A percentile compares a stretch with the other conserved stretches of the same genome.
Evolutionary conservation across 1,140 invertebrate genomes (phyloP).

Genomic region (Halyomorpha halys): DNA sequence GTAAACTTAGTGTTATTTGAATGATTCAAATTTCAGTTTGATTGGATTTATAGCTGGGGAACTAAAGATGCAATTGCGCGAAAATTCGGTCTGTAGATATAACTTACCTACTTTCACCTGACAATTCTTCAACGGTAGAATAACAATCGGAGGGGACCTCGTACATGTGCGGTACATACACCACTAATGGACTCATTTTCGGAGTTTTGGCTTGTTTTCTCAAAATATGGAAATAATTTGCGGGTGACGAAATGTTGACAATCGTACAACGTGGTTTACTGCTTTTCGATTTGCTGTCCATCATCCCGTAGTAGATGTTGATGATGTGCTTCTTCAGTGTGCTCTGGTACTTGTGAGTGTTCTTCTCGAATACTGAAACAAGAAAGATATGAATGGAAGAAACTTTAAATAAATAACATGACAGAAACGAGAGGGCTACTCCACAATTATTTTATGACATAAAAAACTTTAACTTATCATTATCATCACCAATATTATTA

Average conservation of each 20-base stretch:
- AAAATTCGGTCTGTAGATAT: no score
- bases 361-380: not conserved
- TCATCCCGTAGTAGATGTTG: slow-evolving; percentile 68
- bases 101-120: slow-evolving; percentile 35
- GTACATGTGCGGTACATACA: slow-evolving; percentile 35
- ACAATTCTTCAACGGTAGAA: not conserved
- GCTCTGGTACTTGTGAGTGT: not conserved
- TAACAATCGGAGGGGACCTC: not conserved
- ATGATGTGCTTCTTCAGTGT: slow-evolving; percentile 10
- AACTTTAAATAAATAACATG: not conserved
- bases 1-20: no score
- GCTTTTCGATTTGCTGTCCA: not conserved
- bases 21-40: no score
- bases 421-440: no score
- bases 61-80: no score
- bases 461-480: no score
- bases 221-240: slow-evolving; percentile 94
- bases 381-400: not conserved
- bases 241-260: slow-evolving; percentile 85
- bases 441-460: no score
- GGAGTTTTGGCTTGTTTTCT: slow-evolving; percentile 81
- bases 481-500: no score
- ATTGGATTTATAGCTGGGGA: no score
- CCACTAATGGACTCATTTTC: slow-evolving; percentile 82
- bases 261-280: slow-evolving; percentile 39